Conservation (phyloP, 2,888 invertebrate species). For the Erebia epiphron region DNA sequence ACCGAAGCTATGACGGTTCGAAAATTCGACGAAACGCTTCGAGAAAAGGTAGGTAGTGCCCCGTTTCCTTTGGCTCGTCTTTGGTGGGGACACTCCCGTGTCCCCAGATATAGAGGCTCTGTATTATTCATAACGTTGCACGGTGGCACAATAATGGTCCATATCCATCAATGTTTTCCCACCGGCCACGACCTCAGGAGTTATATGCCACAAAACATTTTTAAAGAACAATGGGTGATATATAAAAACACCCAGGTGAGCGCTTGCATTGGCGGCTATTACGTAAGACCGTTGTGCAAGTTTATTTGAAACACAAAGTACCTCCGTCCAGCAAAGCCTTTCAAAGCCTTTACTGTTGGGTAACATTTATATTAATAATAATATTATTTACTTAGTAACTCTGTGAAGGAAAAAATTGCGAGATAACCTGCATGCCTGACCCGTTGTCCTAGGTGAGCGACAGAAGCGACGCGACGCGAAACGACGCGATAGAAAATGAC, state of each 20-base stretch:
- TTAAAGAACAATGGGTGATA: slow-evolving; percentile 44
- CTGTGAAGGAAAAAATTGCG: too few relatives aligned
- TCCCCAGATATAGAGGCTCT: background rate
- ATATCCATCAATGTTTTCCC: slow-evolving; percentile 29
- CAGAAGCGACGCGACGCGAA: too few relatives aligned
- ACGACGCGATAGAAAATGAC: too few relatives aligned
- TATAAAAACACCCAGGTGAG: slow-evolving; percentile 43
- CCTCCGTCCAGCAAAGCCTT: slow-evolving; percentile 15
- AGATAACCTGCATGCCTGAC: too few relatives aligned
- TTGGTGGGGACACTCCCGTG: too few relatives aligned
- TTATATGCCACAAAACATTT: slow-evolving; percentile 41
- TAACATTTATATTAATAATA: slow-evolving; percentile 1
- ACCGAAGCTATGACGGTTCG: too few relatives aligned
- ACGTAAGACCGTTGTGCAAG: slow-evolving; percentile 37
- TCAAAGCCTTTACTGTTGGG: background rate
- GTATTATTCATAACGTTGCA: slow-evolving; percentile 3
- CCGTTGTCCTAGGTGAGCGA: too few relatives aligned
- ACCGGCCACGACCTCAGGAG: slow-evolving; percentile 36
- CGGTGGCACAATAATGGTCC: slow-evolving; percentile 6
- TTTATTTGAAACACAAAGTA: slow-evolving; percentile 29
- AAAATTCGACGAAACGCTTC: too few relatives aligned
- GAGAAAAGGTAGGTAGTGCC: too few relatives aligned
- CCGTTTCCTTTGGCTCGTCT: too few relatives aligned
- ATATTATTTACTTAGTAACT: too few relatives aligned
- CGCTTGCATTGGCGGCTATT: slow-evolving; percentile 25